These are phyloP conservation scores for Pelodiscus sinensis DNA, from an alignment of 2,113 vertebrate species.

Conservation along the genomic window DNA sequence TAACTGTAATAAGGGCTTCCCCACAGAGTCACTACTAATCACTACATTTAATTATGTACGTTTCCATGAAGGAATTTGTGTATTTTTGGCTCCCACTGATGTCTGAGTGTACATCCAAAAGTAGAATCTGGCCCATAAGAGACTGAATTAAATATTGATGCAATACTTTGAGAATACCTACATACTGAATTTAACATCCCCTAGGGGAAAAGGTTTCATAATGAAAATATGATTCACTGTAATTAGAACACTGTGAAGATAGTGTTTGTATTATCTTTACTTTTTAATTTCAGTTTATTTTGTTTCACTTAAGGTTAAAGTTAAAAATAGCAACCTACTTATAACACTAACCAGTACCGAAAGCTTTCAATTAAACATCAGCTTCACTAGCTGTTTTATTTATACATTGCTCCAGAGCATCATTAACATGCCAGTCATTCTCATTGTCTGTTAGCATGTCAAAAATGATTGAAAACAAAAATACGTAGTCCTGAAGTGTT, in stretches of 20 bases:
- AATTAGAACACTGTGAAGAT: background rate
- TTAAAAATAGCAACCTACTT: conserved; percentile 64
- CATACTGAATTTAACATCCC: background rate
- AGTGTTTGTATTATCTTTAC: background rate
- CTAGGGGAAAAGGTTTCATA: background rate
- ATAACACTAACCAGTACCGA: background rate
- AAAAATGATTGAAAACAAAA: conserved; percentile 54
- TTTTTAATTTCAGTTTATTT: background rate
- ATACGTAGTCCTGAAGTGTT: background rate
- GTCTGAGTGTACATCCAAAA: background rate
- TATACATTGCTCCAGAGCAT: background rate
- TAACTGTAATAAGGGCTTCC: too few relatives aligned
- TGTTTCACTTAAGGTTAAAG: conserved; percentile 29
- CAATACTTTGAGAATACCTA: background rate
- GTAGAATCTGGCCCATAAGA: background rate
- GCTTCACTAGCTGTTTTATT: background rate
- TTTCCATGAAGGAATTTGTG: background rate
- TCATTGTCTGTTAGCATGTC: conserved; percentile 9
- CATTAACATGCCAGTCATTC: conserved; percentile 25
- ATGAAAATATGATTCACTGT: background rate
- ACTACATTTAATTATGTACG: background rate
- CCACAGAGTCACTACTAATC: background rate
- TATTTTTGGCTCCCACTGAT: background rate
- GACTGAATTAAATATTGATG: background rate
- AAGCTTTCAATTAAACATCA: conserved; percentile 12